These are phyloP conservation scores for Eilema depressum DNA, from an alignment of 2,888 invertebrate genomes.

Conservation along the genomic window DNA sequence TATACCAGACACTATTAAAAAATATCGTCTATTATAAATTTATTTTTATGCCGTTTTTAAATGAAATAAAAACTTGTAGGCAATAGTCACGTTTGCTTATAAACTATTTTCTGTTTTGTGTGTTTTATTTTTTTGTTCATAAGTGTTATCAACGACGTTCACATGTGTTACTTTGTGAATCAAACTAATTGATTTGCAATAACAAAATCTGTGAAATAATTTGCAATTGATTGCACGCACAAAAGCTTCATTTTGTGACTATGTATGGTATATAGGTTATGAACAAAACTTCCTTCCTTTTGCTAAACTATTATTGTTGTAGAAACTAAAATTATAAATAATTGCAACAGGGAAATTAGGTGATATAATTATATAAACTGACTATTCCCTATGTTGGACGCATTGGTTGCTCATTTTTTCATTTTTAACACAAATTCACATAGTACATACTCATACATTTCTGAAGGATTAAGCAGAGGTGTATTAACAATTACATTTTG, in stretches of 20 bases:
- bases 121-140: too few species aligned
- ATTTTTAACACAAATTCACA: neutral
- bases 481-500: neutral
- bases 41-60: too few species aligned
- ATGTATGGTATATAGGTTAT: neutral
- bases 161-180: neutral
- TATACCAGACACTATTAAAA: too few species aligned
- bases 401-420: too few species aligned
- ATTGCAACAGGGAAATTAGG: constrained; percentile 7
- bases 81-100: too few species aligned
- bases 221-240: neutral
- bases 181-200: neutral
- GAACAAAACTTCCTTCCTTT: neutral
- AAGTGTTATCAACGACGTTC: neutral
- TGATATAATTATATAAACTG: constrained; percentile 5
- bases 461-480: neutral
- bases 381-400: constrained; percentile 4
- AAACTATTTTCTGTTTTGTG: too few species aligned
- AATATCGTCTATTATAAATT: too few species aligned
- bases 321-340: constrained; percentile 12
- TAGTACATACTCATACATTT: neutral
- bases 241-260: neutral
- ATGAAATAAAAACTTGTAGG: too few species aligned
- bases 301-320: neutral
- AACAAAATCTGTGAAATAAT: neutral